Evolutionary conservation across 2,888 invertebrate genomes (phyloP), one percentile per base, ranked within the genome.

Genomic region (Pherbina coryleti): DNA sequence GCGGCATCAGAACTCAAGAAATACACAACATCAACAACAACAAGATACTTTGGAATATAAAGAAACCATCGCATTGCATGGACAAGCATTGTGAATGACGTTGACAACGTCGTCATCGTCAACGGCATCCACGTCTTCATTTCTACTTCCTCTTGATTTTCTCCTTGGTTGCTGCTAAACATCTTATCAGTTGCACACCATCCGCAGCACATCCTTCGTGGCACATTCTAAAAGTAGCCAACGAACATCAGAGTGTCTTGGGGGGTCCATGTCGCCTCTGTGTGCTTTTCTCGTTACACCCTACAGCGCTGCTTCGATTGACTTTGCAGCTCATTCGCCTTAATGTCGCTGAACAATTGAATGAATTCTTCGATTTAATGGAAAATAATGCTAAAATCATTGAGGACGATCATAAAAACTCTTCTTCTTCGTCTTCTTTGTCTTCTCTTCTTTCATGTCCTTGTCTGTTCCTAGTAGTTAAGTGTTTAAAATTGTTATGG

Each of bases 91-190:
- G 49, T 37, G 11, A 31, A 31, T 22, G 67, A 31, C 55, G 53
- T 19, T 75, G 67, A 67, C 55, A 67, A 67, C 67, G 44, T 67
- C 22, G 66, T 75, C 53, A 67, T 67, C 55, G 66, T 75, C 53
- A 67, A 57, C 55, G 55, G 5, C 57, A 31, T n/a, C 55, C 8
- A 22, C 34, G 19, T 55, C 34, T 49, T 28, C 28, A 34, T 1
- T 11, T n/a, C 51, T 19, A 5, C 67, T 11, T 4, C 37, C 8
- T 62, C 28, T 9, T 62, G n/a, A 7, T 11, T n/a, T 66, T 19
- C 37, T 19, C 64, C 53, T 25, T 55, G 25, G 53, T 34, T 22
- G 53, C 55, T 34, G 51, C 53, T 34, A 64, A 37, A 14, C 25
- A 64, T 17, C 62, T 51, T 74, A 66, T 64, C 66, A 66, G 55